Conservation (phyloP, 1,140 invertebrate species). For the Lasioglossum baleicum region DNA sequence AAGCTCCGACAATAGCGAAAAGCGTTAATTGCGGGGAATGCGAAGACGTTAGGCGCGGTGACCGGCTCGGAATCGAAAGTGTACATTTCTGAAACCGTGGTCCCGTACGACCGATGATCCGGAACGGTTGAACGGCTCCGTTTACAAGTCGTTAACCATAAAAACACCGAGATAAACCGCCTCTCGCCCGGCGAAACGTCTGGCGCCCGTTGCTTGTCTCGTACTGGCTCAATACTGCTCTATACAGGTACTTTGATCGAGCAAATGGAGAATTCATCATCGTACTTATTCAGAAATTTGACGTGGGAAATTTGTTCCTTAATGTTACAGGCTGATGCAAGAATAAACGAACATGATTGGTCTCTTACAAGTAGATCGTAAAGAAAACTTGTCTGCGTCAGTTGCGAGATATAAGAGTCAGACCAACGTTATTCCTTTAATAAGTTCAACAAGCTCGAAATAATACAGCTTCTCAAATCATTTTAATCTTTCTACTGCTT, state of each 20-base stretch:
- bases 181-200: not conserved
- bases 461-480: too few relatives aligned
- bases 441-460: too few relatives aligned
- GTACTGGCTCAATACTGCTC: not conserved
- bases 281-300: too few relatives aligned
- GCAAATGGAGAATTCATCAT: too few relatives aligned
- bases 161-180: constrained; percentile 6
- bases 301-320: too few relatives aligned
- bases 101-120: constrained; percentile 20
- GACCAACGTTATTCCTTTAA: too few relatives aligned
- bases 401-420: too few relatives aligned
- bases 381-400: too few relatives aligned
- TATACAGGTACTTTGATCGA: not conserved
- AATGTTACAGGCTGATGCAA: too few relatives aligned
- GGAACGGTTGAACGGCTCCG: constrained; percentile 10
- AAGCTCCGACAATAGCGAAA: constrained; percentile 63
- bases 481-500: too few relatives aligned
- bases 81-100: not conserved
- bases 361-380: too few relatives aligned
- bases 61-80: constrained; percentile 56
- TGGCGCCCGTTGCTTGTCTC: not conserved
- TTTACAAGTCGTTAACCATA: constrained; percentile 14
- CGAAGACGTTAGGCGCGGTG: constrained; percentile 28
- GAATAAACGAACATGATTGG: too few relatives aligned
- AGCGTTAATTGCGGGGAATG: constrained; percentile 64